These are phyloP conservation scores for Neomonachus schauinslandi DNA, from an alignment of 2,113 vertebrate genomes.

Conservation along the genomic window DNA sequence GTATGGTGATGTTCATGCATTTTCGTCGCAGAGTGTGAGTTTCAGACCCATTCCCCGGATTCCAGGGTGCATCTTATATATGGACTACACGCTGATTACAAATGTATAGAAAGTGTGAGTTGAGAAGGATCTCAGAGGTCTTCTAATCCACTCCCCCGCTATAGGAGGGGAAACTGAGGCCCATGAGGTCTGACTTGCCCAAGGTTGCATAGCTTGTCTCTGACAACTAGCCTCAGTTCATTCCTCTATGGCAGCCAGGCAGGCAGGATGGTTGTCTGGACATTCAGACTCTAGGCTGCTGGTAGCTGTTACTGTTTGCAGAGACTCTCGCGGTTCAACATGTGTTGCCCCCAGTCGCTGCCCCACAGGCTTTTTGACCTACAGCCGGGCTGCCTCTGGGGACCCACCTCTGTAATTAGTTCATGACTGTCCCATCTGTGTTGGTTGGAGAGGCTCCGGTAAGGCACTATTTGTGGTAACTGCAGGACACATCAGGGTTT, in stretches of 20 bases:
- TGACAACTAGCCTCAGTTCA: background rate
- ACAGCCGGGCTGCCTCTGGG: background rate
- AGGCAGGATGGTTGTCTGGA: background rate
- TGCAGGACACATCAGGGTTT: background rate
- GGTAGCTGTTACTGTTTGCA: background rate
- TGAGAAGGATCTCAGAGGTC: background rate
- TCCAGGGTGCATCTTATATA: background rate
- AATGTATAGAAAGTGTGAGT: background rate
- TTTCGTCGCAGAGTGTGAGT: background rate
- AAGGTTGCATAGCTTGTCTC: background rate
- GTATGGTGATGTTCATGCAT: background rate
- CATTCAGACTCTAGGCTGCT: background rate
- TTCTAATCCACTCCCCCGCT: background rate
- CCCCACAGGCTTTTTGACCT: background rate
- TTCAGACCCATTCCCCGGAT: background rate
- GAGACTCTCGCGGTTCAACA: background rate
- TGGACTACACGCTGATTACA: background rate
- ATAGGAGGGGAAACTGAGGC: background rate
- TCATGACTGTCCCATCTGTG: background rate
- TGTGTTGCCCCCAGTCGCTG: background rate
- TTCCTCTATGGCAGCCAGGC: background rate
- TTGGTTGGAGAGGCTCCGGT: background rate
- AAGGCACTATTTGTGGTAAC: background rate
- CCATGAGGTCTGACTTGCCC: background rate
- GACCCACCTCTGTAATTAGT: background rate